Percentiles rank a stretch among this genome's conserved stretches.
These are phyloP conservation scores for Malurus alboscapulatus DNA, from an alignment of 2,113 vertebrate genomes.

Conservation along the genomic window DNA sequence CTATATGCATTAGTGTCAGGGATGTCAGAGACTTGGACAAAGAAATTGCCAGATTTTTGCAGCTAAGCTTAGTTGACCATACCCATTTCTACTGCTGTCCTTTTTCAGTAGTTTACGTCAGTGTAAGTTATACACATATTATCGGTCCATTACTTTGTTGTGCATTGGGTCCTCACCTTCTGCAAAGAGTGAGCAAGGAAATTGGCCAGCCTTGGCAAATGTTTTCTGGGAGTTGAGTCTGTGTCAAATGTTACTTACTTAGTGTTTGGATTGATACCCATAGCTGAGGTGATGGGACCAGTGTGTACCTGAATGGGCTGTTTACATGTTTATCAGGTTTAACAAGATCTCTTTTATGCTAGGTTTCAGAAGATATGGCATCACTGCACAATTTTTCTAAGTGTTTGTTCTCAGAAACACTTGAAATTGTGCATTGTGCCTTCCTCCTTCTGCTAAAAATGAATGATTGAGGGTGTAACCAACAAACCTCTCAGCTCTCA, in stretches of 20 bases:
- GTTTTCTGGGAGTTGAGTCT: background rate
- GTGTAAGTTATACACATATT: background rate
- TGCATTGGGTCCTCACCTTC: background rate
- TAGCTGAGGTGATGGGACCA: background rate
- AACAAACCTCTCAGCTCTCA: background rate
- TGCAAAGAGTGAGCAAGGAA: background rate
- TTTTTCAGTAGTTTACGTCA: background rate
- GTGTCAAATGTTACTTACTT: background rate
- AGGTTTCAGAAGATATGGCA: background rate
- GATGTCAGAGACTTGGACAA: background rate
- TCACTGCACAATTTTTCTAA: background rate
- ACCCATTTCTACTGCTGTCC: background rate
- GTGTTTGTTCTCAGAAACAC: background rate
- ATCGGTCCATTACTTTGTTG: background rate
- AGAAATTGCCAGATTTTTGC: background rate
- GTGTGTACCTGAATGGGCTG: background rate
- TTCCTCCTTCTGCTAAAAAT: background rate
- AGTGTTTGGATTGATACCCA: background rate
- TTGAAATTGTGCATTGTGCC: background rate
- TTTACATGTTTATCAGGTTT: background rate
- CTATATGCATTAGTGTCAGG: background rate
- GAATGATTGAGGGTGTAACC: background rate
- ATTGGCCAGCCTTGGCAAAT: background rate
- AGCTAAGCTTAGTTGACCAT: background rate
- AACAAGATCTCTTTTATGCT: background rate